Conservation (phyloP, 1,140 invertebrate species). For the Whitmania pigra region DNA sequence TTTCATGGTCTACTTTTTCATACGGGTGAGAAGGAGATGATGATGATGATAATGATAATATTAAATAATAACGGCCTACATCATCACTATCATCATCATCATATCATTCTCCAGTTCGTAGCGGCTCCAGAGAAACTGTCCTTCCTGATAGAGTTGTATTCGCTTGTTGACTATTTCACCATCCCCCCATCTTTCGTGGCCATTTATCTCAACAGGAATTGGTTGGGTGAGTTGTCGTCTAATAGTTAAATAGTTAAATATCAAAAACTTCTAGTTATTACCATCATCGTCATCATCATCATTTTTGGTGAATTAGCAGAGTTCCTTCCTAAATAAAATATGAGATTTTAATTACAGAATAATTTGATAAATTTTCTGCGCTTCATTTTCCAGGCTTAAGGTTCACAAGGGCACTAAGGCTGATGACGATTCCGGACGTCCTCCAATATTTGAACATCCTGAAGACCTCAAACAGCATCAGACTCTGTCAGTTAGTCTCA, state of each 20-base stretch:
- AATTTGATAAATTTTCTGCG: too few relatives aligned
- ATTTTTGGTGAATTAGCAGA: too few relatives aligned
- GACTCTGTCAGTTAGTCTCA: slow-evolving; percentile 38
- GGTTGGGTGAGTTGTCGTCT: slow-evolving; percentile 19
- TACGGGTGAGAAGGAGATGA: slow-evolving; percentile 69
- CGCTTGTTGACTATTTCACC: slow-evolving; percentile 99
- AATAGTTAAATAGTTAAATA: neutral
- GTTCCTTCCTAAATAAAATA: too few relatives aligned
- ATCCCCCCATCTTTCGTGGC: slow-evolving; percentile 99
- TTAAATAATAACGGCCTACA: neutral
- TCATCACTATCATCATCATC: slow-evolving; percentile 24
- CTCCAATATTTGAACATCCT: slow-evolving; percentile 43
- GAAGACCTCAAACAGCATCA: slow-evolving; percentile 40
- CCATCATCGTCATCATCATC: too few relatives aligned
- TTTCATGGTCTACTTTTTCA: slow-evolving; percentile 99
- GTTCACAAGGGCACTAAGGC: slow-evolving; percentile 92
- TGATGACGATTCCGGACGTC: slow-evolving; percentile 65
- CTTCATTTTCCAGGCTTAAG: slow-evolving; percentile 62
- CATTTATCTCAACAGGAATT: slow-evolving; percentile 96
- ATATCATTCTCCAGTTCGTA: slow-evolving; percentile 75
- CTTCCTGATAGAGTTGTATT: slow-evolving; percentile 99
- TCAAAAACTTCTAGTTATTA: too few relatives aligned
- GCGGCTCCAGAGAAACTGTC: slow-evolving; percentile 97
- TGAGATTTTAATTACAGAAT: too few relatives aligned
- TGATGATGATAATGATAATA: too few relatives aligned